Percentiles rank a stretch among this genome's conserved stretches.
These are phyloP conservation scores for Polyommatus iphigenia DNA, from an alignment of 2,888 invertebrate species.

Conservation along the genomic window DNA sequence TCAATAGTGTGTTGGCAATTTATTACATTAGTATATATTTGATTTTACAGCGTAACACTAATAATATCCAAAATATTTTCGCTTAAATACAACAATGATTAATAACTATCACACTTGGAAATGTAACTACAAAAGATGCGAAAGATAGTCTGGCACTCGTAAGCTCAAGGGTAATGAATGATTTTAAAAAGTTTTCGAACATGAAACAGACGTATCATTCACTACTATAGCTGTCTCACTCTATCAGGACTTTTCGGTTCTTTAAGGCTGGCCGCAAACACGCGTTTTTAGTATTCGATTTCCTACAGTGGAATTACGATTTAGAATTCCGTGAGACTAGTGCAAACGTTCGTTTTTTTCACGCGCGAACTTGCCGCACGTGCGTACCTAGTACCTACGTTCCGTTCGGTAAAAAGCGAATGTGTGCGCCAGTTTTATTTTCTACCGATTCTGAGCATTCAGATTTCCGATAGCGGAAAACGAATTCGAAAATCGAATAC, in stretches of 20 bases:
- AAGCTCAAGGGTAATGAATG: constrained; percentile 36
- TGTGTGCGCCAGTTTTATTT: too few species aligned
- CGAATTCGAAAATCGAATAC: too few species aligned
- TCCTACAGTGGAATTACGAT: too few species aligned
- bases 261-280: not conserved
- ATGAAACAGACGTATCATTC: not conserved
- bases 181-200: not conserved
- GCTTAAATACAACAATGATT: constrained; percentile 66
- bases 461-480: too few species aligned
- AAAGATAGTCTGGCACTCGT: constrained; percentile 35
- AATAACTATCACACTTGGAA: constrained; percentile 40
- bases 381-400: too few species aligned
- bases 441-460: too few species aligned
- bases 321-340: too few species aligned
- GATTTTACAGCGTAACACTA: constrained; percentile 71
- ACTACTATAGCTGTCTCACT: constrained; percentile 20
- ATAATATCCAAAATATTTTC: constrained; percentile 71
- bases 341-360: too few species aligned
- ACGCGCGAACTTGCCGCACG: too few species aligned
- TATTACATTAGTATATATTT: constrained; percentile 39
- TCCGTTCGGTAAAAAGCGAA: too few species aligned
- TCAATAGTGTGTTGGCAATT: constrained; percentile 36
- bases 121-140: constrained; percentile 35
- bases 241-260: not conserved
- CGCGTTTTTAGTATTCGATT: too few species aligned